Evolutionary conservation across 2,888 invertebrate genomes (phyloP), one percentile per base, ranked within the genome.

Genomic region (Dascillus cervinus): DNA sequence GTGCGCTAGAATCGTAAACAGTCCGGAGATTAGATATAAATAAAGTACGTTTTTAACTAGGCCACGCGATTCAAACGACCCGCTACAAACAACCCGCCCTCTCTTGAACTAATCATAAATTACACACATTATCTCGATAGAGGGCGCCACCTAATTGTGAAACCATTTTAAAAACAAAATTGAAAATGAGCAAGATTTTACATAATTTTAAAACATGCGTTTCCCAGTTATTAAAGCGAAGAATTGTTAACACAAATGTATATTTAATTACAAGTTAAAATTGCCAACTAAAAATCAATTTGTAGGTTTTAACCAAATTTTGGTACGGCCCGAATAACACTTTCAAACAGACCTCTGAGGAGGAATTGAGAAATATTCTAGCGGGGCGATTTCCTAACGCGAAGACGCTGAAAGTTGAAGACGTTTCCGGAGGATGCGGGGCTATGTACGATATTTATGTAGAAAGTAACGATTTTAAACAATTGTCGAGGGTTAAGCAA

Each of bases 401-500:
- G 6, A 70, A 72, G 5, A 64, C 67, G 24, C 71, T 84, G 32
- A 70, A 75, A 53, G 78, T 84, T 1, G 69, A 72, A 35, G 85
- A 85, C 52, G 76, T 82, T 24, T 84, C 84, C 9, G 87, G 86
- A 34, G 81, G 86, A 26, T 82, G 87, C 58, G 86, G 86, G 2
- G 83, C 84, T 9, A 85, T 86, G 84, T 86, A 77, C 62, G 82
- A 82, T 64, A 75, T 77, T 14, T 68, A 69, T 51, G 71, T 86
- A 6, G 75, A 79, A 61, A 73, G 81, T 2, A 66, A 67, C 14
- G 82, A 84, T 49, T 86, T 86, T 52, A 65, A 71, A 55, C 84
- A 81, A 8, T 53, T 84, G 17, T 73, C 74, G 12, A 72, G 74
- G 32, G 75, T 83, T 1, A 84, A 83, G 53, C 86, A 85, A 53